Base-by-base conservation (phyloP, 92 coral and sea anemone genomes). In the Parazoanthus atlanticus region DNA sequence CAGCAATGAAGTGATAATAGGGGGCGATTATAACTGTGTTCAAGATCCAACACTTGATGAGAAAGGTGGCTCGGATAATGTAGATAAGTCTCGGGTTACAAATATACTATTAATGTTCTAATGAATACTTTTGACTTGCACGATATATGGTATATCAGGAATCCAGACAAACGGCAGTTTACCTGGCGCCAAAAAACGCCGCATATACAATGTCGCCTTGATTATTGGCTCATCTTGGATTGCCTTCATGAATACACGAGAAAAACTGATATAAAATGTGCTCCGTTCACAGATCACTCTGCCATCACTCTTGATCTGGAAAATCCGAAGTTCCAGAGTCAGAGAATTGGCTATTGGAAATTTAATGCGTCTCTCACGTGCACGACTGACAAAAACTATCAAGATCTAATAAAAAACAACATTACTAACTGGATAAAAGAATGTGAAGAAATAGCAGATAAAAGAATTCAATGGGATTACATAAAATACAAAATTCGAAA, bases 71-170 rank as follows among this genome's bases (percentile, higher is more conserved):
- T 73, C 40, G 43, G 77, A 73, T 32, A 73, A 73, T 32, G 77
- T 32, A 31, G 77, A 73, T 64, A 64, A 64, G 71, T 64, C 71
- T 64, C 28, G 25, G 71, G 71, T 64, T 19, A 5, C 11, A 64
- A 73, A 73, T 73, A 73, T 73, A 36, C 77, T 32, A 73, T 73
- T 6, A 73, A 32, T 73, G 77, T 73, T 31, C 40, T 72, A 4
- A 73, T 73, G 77, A 73, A 73, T 73, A 73, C 77, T 73, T 73
- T 73, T 31, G 77, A 77, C 61, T 41, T 77, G 64, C 81, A 77
- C 30, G 81, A 77, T 29, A 77, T 77, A 21, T 77, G 81, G 81
- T 32, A 34, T 77, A 77, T 77, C 32, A 77, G 58, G 19, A 77
- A 77, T 77, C 81, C 64, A 5, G 58, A 77, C 19, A 46, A 40